phyloP scores from a whole-genome alignment of 2,888 invertebrate species.

The Nebria salina region DNA sequence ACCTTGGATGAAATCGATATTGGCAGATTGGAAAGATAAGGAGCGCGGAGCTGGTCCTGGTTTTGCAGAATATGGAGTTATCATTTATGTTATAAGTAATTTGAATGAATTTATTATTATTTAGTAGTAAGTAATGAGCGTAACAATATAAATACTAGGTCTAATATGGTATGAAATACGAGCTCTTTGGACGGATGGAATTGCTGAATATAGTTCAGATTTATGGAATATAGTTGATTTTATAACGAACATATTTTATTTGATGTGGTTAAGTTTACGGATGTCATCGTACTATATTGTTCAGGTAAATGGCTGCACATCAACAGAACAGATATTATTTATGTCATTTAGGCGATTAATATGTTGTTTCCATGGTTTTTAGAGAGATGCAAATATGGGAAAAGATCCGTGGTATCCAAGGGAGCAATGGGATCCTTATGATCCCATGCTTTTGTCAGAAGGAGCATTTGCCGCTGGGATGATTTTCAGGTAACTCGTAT shows the following conservation, averaged over 20 bases:
- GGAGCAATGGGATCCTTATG: slow-evolving; percentile 93
- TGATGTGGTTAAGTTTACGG: slow-evolving; percentile 90
- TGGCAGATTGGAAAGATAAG: slow-evolving; percentile 79
- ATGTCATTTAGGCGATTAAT: neutral
- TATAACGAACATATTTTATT: slow-evolving; percentile 94
- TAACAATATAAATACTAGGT: slow-evolving; percentile 71
- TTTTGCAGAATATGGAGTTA: slow-evolving; percentile 82
- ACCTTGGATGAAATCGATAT: slow-evolving; percentile 78
- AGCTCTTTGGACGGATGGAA: slow-evolving; percentile 88
- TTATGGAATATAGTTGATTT: slow-evolving; percentile 99
- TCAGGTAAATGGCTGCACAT: slow-evolving; percentile 71
- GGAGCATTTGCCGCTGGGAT: slow-evolving; percentile 96
- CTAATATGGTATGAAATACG: slow-evolving; percentile 94
- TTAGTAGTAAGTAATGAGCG: slow-evolving; percentile 8
- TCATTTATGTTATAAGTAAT: slow-evolving; percentile 84
- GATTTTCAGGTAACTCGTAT: slow-evolving; percentile 77
- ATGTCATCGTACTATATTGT: slow-evolving; percentile 88
- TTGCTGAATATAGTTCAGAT: slow-evolving; percentile 91
- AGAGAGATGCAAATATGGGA: slow-evolving; percentile 76
- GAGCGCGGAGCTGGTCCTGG: slow-evolving; percentile 84
- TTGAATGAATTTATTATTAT: slow-evolving; percentile 17
- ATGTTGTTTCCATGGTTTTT: slow-evolving; percentile 47
- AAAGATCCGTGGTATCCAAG: slow-evolving; percentile 86
- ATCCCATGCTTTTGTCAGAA: slow-evolving; percentile 93
- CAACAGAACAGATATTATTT: slow-evolving; percentile 12